These are phyloP conservation scores for Mythimna lalbum DNA, from an alignment of 2,888 invertebrate genomes.

Conservation along the genomic window DNA sequence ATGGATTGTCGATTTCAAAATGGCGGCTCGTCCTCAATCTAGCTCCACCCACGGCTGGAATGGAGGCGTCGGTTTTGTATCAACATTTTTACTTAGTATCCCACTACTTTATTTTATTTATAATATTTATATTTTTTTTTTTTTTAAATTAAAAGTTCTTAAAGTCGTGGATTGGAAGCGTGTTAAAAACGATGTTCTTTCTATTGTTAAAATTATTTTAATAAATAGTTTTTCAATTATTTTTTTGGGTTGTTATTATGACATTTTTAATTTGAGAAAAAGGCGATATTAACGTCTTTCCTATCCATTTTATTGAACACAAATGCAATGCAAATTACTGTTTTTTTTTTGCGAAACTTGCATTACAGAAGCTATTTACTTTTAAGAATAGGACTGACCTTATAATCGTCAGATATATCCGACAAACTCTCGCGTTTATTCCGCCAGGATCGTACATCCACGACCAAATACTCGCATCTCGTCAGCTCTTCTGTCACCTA, in stretches of 20 bases:
- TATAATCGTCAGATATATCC: no score
- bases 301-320: background rate
- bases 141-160: conserved; percentile 9
- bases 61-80: conserved; percentile 55
- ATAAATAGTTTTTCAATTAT: background rate
- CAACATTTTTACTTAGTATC: conserved; percentile 71
- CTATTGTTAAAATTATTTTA: background rate
- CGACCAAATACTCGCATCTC: no score
- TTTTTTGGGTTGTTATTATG: background rate
- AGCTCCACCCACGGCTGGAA: conserved; percentile 54
- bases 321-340: background rate
- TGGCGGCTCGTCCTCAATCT: background rate
- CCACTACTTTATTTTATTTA: conserved; percentile 64
- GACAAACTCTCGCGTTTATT: no score
- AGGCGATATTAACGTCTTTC: background rate
- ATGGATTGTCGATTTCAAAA: background rate
- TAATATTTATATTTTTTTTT: conserved; percentile 51
- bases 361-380: no score
- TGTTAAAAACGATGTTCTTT: background rate
- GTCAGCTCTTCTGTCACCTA: no score
- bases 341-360: background rate
- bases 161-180: conserved; percentile 22
- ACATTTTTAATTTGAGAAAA: background rate
- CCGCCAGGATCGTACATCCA: no score
- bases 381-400: no score